A percentile compares a stretch with the other conserved stretches of the same genome.
Evolutionary conservation across 2,888 invertebrate genomes (phyloP).

Genomic region (Dastarcus helophoroides): DNA sequence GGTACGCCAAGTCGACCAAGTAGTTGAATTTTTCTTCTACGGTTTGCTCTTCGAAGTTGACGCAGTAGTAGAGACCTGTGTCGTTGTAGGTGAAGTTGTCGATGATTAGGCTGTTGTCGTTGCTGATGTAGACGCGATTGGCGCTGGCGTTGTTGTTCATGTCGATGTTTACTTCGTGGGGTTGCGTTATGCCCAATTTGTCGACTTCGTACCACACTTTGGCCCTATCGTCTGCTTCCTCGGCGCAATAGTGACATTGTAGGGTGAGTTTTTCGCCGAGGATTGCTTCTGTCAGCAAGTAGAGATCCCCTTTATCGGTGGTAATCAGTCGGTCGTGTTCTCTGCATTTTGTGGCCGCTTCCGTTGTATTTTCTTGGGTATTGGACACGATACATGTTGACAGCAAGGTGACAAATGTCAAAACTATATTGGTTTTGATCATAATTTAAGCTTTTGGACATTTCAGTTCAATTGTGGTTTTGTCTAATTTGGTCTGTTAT

Average conservation of each 20-base stretch:
- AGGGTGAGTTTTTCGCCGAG: conserved; percentile 35
- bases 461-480: no score
- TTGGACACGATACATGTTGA: no score
- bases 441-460: no score
- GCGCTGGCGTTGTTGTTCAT: conserved; percentile 38
- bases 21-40: conserved; percentile 38
- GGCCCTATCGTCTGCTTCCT: conserved; percentile 34
- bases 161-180: conserved; percentile 36
- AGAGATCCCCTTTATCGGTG: conserved; percentile 37
- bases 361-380: no score
- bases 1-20: conserved; percentile 37
- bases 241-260: conserved; percentile 43
- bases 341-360: conserved; percentile 31
- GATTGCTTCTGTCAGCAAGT: conserved; percentile 37
- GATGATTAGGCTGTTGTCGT: conserved; percentile 39
- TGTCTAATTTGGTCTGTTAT: no score
- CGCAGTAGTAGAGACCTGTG: conserved; percentile 41
- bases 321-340: conserved; percentile 36
- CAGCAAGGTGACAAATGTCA: no score
- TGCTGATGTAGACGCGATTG: conserved; percentile 36
- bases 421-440: no score
- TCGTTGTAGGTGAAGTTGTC: conserved; percentile 34
- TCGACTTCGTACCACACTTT: conserved; percentile 43
- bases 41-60: conserved; percentile 33
- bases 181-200: conserved; percentile 24